A percentile compares a stretch with the other conserved stretches of the same genome.
Evolutionary conservation across 2,888 invertebrate species (phyloP).

Genomic region (Lysandra bellargus): DNA sequence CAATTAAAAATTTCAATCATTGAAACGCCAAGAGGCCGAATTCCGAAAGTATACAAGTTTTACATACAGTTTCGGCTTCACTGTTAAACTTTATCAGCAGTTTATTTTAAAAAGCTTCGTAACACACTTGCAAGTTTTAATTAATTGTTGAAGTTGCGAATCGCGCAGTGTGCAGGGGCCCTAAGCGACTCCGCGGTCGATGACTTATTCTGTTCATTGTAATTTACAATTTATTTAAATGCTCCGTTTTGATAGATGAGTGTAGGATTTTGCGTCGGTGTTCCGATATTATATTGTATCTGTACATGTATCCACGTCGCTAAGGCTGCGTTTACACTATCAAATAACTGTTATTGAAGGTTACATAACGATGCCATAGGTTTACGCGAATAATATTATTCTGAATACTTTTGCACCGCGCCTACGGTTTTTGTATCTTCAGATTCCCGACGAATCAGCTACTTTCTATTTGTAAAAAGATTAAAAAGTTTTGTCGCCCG

Average conservation of each 20-base stretch:
- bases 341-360: background rate
- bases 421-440: no score
- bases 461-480: no score
- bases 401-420: no score
- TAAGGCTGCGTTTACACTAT: background rate
- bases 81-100: background rate
- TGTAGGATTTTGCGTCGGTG: constrained; percentile 51
- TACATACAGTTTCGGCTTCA: constrained; percentile 21
- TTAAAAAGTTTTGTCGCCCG: no score
- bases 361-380: no score
- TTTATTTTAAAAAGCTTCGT: background rate
- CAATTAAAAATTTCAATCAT: constrained; percentile 28
- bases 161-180: constrained; percentile 40
- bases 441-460: no score
- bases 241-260: constrained; percentile 66
- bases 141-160: background rate
- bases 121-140: constrained; percentile 14
- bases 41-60: constrained; percentile 8
- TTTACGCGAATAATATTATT: no score
- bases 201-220: constrained; percentile 70
- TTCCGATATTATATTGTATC: constrained; percentile 28
- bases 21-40: constrained; percentile 9
- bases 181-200: constrained; percentile 62
- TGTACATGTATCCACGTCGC: constrained; percentile 12
- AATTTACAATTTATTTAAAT: constrained; percentile 77